Evolutionary conservation across 2,888 invertebrate genomes (phyloP).

Genomic region (Leptarthrus brevirostris): DNA sequence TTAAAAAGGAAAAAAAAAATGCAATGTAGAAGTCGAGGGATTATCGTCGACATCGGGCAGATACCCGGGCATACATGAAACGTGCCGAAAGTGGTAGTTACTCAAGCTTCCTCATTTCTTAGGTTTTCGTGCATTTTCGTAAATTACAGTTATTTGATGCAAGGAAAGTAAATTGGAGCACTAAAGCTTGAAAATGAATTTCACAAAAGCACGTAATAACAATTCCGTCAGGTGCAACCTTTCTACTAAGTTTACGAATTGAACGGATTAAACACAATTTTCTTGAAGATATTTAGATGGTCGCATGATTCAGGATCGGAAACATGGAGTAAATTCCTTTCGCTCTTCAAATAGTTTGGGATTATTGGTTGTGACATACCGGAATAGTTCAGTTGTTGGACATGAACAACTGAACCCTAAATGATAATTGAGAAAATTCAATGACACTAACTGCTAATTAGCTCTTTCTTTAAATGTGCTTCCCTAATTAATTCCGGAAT

Average conservation of each 20-base stretch:
- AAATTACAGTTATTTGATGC: slow-evolving; percentile 43
- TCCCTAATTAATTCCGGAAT: neutral
- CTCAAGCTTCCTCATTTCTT: slow-evolving; percentile 38
- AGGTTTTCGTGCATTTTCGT: slow-evolving; percentile 37
- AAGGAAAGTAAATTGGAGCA: slow-evolving; percentile 40
- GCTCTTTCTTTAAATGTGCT: neutral
- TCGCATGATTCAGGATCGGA: neutral
- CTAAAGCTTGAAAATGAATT: slow-evolving; percentile 19
- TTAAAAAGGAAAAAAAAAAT: neutral
- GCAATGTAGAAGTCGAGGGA: neutral
- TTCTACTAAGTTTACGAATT: neutral
- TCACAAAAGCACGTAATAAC: slow-evolving; percentile 42
- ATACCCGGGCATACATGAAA: slow-evolving; percentile 33
- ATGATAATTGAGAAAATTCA: neutral
- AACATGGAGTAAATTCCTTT: no score
- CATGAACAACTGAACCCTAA: neutral
- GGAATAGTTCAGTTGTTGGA: neutral
- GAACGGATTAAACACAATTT: neutral
- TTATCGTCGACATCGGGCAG: slow-evolving; percentile 35
- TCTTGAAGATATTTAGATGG: neutral
- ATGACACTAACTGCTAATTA: neutral
- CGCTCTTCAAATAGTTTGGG: no score
- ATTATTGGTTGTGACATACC: no score
- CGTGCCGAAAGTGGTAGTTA: slow-evolving; percentile 38
- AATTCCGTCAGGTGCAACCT: slow-evolving; percentile 31